Percentiles rank a stretch among this genome's conserved stretches.
phyloP scores from a whole-genome alignment of 2,797 vertebrate species.

The Carduelis carduelis region DNA sequence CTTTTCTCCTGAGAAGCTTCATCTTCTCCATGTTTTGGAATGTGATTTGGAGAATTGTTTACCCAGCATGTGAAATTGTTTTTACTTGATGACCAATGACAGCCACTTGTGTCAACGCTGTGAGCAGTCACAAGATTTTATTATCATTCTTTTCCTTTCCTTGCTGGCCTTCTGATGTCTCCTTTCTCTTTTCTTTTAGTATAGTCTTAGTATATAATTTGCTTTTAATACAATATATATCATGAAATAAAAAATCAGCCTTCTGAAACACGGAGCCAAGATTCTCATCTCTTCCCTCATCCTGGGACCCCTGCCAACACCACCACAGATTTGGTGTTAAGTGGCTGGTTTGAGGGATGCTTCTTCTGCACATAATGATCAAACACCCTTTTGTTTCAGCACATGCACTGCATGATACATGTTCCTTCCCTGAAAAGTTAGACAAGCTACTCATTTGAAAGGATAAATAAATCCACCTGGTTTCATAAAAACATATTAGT shows the following conservation, averaged over 20 bases:
- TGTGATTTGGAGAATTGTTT: too few relatives aligned
- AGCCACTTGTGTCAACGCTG: not conserved
- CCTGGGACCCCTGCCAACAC: too few relatives aligned
- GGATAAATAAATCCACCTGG: not conserved
- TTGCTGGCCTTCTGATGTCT: not conserved
- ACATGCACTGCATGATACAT: not conserved
- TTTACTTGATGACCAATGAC: not conserved
- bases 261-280: not conserved
- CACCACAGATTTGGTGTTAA: too few relatives aligned
- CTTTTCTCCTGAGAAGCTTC: too few relatives aligned
- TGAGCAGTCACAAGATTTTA: not conserved
- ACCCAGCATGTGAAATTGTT: not conserved
- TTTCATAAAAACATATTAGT: not conserved
- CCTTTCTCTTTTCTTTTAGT: not conserved
- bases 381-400: not conserved
- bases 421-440: not conserved
- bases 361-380: not conserved
- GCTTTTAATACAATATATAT: not conserved
- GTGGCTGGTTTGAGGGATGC: not conserved
- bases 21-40: too few relatives aligned
- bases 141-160: too few relatives aligned
- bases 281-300: not conserved
- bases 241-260: not conserved
- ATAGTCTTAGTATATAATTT: too few relatives aligned
- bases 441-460: not conserved